Conservation (phyloP, 2,888 invertebrate species). For the Polylopha cassiicola region DNA sequence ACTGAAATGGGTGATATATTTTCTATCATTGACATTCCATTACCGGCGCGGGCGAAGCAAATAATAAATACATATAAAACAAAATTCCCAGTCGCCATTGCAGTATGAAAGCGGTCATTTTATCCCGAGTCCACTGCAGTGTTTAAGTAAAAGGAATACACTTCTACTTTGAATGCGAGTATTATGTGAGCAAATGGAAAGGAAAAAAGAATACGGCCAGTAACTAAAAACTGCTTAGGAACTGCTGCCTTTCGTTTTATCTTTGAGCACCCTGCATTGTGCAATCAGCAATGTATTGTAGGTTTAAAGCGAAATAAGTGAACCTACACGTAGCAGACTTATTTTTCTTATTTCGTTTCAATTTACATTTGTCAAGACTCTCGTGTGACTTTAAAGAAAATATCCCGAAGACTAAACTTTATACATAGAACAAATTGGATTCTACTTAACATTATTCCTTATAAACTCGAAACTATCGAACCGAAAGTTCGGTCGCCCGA, state of each 20-base stretch:
- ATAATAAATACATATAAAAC: conserved; percentile 18
- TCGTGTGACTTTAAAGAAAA: too few species aligned
- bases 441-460: too few species aligned
- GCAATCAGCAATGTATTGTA: conserved; percentile 20
- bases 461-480: conserved; percentile 1
- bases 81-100: conserved; percentile 12
- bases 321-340: too few species aligned
- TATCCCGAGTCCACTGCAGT: conserved; percentile 18
- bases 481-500: conserved; percentile 22
- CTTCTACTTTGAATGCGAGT: conserved; percentile 33
- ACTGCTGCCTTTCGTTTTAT: conserved; percentile 28
- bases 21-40: conserved; percentile 33
- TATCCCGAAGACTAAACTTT: not conserved
- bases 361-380: too few species aligned
- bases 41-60: conserved; percentile 11
- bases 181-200: conserved; percentile 35
- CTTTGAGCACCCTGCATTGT: conserved; percentile 28
- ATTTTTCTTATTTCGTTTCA: too few species aligned
- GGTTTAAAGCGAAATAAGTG: too few species aligned
- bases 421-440: too few species aligned
- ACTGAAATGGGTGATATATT: conserved; percentile 24
- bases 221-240: conserved; percentile 35
- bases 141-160: conserved; percentile 26
- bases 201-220: conserved; percentile 33
- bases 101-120: conserved; percentile 22